Evolutionary conservation across 1,140 invertebrate species (phyloP), one percentile per base, ranked within the genome.

Genomic region (Leptinotarsa defecta): DNA sequence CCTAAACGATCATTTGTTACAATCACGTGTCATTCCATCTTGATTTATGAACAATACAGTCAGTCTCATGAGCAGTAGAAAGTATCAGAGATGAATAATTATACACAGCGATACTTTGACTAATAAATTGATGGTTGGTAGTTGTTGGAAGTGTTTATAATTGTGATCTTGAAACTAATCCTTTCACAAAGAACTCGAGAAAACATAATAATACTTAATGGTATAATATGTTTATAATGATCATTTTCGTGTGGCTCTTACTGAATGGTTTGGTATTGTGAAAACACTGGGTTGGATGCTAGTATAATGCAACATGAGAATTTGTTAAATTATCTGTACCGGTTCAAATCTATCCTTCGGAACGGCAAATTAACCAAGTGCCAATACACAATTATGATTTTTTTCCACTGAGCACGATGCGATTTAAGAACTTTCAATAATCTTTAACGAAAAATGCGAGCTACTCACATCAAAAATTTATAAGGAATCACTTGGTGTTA

Each of bases 51-150:
- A 57, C 52, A 57, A 57, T 19, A 57, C 52, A 57, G 13, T 8
- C 52, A 57, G 52, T 6, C 15, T n/a, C 52, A 43, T 43, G 34
- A 43, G 52, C 15, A 57, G 3, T 57, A 57, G 52, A 57, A 57
- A 57, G 52, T 57, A 19, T 57, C 52, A 19, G 13, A 57, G 52
- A 57, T 57, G n/a, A 57, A 57, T 57, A 57, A 57, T 57, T 57
- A 57, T 57, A 57, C 52, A 57, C 4, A 57, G 13, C 52, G 52
- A 57, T 57, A 57, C 52, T 57, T 57, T 57, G 52, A 57, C 52
- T 57, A 57, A 57, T 57, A 57, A 57, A 57, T 57, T 57, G 52
- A 57, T 57, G 52, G 52, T 57, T 57, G 52, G 52, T 57, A 57
- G 52, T 57, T 57, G 52, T 15, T 57, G 13, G 52, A 57, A 57